Base-by-base conservation (phyloP, 2,888 invertebrate species). In the Chouioia cunea region DNA sequence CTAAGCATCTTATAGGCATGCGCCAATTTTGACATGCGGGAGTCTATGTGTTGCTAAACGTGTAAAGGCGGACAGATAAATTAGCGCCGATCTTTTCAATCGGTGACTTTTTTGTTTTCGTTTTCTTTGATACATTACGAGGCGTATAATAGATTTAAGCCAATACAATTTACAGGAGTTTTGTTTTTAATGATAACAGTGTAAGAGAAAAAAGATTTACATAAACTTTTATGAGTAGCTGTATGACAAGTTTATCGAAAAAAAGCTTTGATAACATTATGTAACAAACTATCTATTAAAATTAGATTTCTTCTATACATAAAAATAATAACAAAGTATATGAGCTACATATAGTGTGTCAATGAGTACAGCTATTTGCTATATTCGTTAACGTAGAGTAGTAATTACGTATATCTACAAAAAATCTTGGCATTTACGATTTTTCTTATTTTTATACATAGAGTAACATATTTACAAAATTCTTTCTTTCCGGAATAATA, bases 381-480 rank as follows among this genome's bases (percentile, higher is more conserved):
- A 57, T 2, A 44, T 6, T 36, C 36, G 36, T n/a, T 27, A 47
- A 15, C 1, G 18, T 14, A 53, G 18, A n/a, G 48, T 14, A 67
- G 52, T 67, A 59, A 44, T n/a, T 47, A 16, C 46, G 20, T 47
- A 23, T 54, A 65, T 46, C 44, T 56, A 46, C 22, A 54, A 46
- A 53, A 18, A 50, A 16, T 18, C 57, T 54, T 63, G 57, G 14
- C 57, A 57, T 52, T 16, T 57, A 62, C 16, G 14, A 46, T 47
- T 57, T 52, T 23, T n/a, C 47, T 63, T 66, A 59, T 10, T 6
- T 3, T 47, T 62, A 58, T 10, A 22, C 43, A 54, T 47, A 64
- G 36, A 71, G 54, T 63, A 64, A 67, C 36, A 59, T 71, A 71
- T 71, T 63, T 71, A 71, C 71, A 71, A 64, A 44, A 15, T 71